Percentiles rank a stretch among this genome's conserved stretches.
These are phyloP conservation scores for Mus musculus DNA, from an alignment of 2,113 vertebrate genomes.

Conservation along the genomic window DNA sequence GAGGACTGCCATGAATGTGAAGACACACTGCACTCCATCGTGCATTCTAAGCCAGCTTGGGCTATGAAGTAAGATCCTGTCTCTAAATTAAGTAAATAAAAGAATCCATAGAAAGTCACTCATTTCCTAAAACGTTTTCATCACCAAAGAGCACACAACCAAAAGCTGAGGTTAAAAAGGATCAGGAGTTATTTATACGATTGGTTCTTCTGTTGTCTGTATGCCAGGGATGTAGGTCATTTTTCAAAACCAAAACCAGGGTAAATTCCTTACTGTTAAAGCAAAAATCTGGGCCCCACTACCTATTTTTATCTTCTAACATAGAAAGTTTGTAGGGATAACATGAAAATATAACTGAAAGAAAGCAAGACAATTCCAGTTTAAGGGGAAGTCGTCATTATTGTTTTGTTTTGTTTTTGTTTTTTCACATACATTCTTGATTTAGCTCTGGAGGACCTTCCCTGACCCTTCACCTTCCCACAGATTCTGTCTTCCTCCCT, in stretches of 20 bases:
- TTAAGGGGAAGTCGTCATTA: not conserved
- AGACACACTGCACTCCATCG: not conserved
- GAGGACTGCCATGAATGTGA: not conserved
- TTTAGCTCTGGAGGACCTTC: slow-evolving; percentile 52
- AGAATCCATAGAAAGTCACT: not conserved
- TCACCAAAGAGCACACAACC: slow-evolving; percentile 3
- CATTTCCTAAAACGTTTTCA: slow-evolving; percentile 26
- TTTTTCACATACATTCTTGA: slow-evolving; percentile 44
- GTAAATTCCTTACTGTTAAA: not conserved
- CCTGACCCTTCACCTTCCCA: slow-evolving; percentile 61
- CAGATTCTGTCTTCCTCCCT: slow-evolving; percentile 56
- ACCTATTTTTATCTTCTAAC: not conserved
- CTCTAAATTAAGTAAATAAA: not conserved
- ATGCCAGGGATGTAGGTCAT: not conserved
- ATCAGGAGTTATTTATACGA: not conserved
- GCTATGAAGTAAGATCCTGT: not conserved
- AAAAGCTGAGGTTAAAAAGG: not conserved
- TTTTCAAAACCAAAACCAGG: slow-evolving; percentile 8
- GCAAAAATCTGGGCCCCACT: not conserved
- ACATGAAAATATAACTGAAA: not conserved
- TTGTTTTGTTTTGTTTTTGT: too few species aligned
- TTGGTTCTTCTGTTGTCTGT: slow-evolving; percentile 1
- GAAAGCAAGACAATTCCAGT: not conserved
- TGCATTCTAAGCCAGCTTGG: not conserved
- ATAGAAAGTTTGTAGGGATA: not conserved